Evolutionary conservation across 2,797 vertebrate species (phyloP), one percentile per base, ranked within the genome.

Genomic region (Carcharodon carcharias): DNA sequence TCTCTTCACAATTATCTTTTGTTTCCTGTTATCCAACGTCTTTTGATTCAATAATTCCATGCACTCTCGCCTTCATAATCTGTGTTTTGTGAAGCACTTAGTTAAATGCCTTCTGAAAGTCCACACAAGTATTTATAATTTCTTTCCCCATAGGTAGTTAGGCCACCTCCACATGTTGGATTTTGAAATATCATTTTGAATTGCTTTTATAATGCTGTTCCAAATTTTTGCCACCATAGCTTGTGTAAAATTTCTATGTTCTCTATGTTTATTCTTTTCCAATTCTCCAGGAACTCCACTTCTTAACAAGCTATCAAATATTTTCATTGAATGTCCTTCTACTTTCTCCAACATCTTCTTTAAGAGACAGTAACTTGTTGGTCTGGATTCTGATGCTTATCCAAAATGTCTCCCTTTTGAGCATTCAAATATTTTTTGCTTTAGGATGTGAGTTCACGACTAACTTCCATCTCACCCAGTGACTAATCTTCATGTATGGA

Each of bases 41-140:
- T 61, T 61, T 91, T 91, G 56, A 91, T 91, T 61, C 16, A n/a
- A 56, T 63, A 61, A 61, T 91, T 35, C 88, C 35, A 58, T 9
- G 54, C 31, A 4, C 35, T 63, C 50, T 40, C 65, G n/a, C 61
- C 61, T 65, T 45, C 61, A 16, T 67, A 65, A 65, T 45, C 91
- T 65, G n/a, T 65, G 61, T 65, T 92, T 92, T 63, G 58, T 92
- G 89, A 92, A 63, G 35, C n/a, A 92, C 35, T 92, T 92, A 63
- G 16, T 63, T 63, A n/a, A 58, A 92, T 92, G 89, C 63, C 14
- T 11, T 92, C 61, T 63, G 58, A 92, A 92, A 92, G 35, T 23
- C 89, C 58, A 18, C 89, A 40, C 35, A 92, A 40, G 63, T 91
- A 63, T 89, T 61, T 92, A n/a, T n/a, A 63, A 14, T 16, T 63